Evolutionary conservation across 2,888 invertebrate genomes (phyloP).

Genomic region (Lacanobia wlatinum): DNA sequence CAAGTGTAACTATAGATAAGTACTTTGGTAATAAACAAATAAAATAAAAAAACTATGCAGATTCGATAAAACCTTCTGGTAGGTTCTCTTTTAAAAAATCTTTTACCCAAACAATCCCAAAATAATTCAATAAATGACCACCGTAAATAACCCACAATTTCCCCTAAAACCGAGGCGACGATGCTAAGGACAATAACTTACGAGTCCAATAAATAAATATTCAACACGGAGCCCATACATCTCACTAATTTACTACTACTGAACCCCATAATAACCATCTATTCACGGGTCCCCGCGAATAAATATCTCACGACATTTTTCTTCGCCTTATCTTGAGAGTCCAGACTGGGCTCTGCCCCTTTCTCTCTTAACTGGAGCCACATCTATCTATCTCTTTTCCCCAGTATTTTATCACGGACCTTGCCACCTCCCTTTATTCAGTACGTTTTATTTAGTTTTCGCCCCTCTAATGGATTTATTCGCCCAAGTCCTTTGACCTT

Average conservation of each 20-base stretch:
- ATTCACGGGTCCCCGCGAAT: constrained; percentile 82
- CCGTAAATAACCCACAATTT: constrained; percentile 46
- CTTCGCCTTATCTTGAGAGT: constrained; percentile 87
- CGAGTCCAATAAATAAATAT: constrained; percentile 86
- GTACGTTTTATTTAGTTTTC: constrained; percentile 89
- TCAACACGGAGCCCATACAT: constrained; percentile 85
- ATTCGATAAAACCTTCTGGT: neutral
- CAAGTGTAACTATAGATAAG: too few relatives aligned
- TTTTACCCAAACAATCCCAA: neutral
- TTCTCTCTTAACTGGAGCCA: constrained; percentile 57
- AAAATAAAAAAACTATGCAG: too few relatives aligned
- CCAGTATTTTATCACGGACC: constrained; percentile 79
- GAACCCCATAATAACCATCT: constrained; percentile 89
- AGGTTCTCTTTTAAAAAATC: neutral
- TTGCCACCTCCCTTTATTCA: constrained; percentile 78
- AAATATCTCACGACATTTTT: constrained; percentile 90
- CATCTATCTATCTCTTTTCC: constrained; percentile 69
- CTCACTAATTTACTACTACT: constrained; percentile 89
- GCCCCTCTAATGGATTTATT: constrained; percentile 87
- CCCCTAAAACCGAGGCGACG: constrained; percentile 49
- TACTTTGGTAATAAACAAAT: too few relatives aligned
- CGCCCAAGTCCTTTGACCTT: constrained; percentile 84
- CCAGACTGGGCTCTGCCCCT: constrained; percentile 80
- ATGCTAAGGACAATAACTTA: constrained; percentile 76
- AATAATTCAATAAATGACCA: constrained; percentile 46